Evolutionary conservation across 2,888 invertebrate species (phyloP).

Genomic region (Bursaphelenchus okinawaensis): DNA sequence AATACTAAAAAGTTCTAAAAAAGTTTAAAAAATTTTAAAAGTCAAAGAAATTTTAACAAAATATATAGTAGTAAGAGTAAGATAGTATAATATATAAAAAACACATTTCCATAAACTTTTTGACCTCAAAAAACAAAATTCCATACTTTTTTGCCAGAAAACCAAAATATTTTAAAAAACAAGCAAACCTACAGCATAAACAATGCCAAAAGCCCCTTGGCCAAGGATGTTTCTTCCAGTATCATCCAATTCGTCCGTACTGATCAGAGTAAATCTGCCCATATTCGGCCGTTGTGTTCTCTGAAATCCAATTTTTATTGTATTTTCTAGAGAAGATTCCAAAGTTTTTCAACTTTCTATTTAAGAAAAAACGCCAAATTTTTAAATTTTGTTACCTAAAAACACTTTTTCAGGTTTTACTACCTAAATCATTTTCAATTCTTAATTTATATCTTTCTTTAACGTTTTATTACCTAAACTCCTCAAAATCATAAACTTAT

Average conservation of each 20-base stretch:
- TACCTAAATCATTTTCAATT: too few species aligned
- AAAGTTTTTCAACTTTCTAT: too few species aligned
- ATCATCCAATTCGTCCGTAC: constrained; percentile 39
- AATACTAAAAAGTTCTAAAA: neutral
- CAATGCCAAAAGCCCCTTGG: constrained; percentile 50
- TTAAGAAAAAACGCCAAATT: too few species aligned
- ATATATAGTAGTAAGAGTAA: too few species aligned
- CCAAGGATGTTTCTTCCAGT: constrained; percentile 36
- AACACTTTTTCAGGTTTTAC: too few species aligned
- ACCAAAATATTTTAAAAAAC: neutral
- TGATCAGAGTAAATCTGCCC: constrained; percentile 42
- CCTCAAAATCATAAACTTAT: too few species aligned
- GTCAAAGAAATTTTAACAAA: neutral
- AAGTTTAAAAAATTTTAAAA: neutral
- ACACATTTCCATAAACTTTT: neutral
- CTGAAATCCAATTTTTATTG: constrained; percentile 1
- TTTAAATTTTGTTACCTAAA: too few species aligned
- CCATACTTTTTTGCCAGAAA: neutral
- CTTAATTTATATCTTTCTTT: too few species aligned
- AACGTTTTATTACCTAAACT: too few species aligned
- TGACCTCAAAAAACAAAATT: neutral
- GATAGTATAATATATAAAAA: too few species aligned
- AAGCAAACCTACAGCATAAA: constrained; percentile 36
- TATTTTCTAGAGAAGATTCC: too few species aligned
- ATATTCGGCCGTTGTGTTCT: constrained; percentile 39